These are phyloP conservation scores for Fundulus diaphanus DNA, from an alignment of 2,797 vertebrate genomes.

Conservation along the genomic window DNA sequence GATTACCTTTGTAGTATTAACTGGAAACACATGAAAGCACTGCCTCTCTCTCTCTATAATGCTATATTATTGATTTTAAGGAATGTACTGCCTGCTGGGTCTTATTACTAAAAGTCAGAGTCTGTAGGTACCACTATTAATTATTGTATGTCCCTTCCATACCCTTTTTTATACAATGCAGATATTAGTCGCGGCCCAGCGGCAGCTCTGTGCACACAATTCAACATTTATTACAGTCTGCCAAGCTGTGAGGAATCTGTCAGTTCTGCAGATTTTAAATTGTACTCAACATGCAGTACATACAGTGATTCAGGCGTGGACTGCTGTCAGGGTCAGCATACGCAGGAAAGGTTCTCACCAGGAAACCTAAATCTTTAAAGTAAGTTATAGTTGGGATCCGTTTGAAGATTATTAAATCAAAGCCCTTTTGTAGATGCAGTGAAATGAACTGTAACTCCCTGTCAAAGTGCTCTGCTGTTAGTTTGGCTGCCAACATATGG, in stretches of 20 bases:
- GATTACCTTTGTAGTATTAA: slow-evolving; percentile 45
- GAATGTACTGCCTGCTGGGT: slow-evolving; percentile 38
- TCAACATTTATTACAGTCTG: slow-evolving; percentile 57
- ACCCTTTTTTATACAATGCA: slow-evolving; percentile 31
- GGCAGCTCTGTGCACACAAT: slow-evolving; percentile 42
- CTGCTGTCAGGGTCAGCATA: background rate
- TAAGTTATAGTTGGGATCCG: background rate
- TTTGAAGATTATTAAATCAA: background rate
- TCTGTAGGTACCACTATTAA: slow-evolving; percentile 29
- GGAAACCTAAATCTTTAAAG: background rate
- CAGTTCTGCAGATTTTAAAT: slow-evolving; percentile 35
- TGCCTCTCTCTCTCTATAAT: slow-evolving; percentile 12
- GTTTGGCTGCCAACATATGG: background rate
- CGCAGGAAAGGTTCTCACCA: background rate
- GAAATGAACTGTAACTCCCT: background rate
- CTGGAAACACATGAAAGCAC: slow-evolving; percentile 33
- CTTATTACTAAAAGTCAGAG: slow-evolving; percentile 19
- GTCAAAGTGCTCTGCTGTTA: background rate
- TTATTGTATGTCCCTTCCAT: slow-evolving; percentile 12
- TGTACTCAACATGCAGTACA: slow-evolving; percentile 14
- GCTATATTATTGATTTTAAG: slow-evolving; percentile 40
- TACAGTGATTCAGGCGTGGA: background rate
- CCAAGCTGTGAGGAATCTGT: slow-evolving; percentile 47
- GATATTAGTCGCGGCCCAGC: slow-evolving; percentile 34
- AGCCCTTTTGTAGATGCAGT: background rate